Base-by-base conservation (phyloP, 2,888 invertebrate species). In the Charanyca ferruginea region DNA sequence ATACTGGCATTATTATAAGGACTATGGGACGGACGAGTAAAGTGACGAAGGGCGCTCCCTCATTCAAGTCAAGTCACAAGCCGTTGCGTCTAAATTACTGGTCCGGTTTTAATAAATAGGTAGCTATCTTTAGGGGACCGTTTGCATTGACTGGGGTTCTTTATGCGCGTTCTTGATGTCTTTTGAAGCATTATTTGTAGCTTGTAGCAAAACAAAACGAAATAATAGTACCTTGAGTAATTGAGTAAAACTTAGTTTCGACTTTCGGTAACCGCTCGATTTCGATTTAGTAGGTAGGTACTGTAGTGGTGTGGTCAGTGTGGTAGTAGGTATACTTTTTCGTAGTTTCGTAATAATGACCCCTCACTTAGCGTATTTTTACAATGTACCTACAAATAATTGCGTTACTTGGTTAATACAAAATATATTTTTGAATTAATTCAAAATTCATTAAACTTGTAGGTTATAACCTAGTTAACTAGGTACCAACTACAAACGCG, bases 81-180 rank as follows among this genome's bases (percentile, higher is more conserved):
- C 35, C 45, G 45, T 28, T 60, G 42, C 55, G 16, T 70, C 51
- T 28, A 70, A 72, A 70, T 61, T 60, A 57, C 72, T 44, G 38
- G 32, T 48, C 55, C 51, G 47, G 55, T 57, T 77, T 44, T 32
- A 13, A 71, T 54, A 57, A 32, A 59, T 38, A 38, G 9, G 3
- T 16, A 38, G 16, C 4, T 38, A 38, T 16, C 9, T 16, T 16
- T 38, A 16, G 38, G 38, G n/a, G 11, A 3, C 13, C 23, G n/a
- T 9, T 25, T 18, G 38, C 16, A 22, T 52, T 60, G 45, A 52
- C 20, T 42, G 47, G 45, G 47, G 42, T 41, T 41, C 51, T 8
- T 7, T 55, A 23, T 9, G 16, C 23, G 11, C 45, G n/a, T 9
- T 57, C 61, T 44, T 70, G 38, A 41, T 5, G 18, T 51, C 18